These are phyloP conservation scores for Miichthys miiuy DNA, from an alignment of 2,797 vertebrate species.

Conservation along the genomic window DNA sequence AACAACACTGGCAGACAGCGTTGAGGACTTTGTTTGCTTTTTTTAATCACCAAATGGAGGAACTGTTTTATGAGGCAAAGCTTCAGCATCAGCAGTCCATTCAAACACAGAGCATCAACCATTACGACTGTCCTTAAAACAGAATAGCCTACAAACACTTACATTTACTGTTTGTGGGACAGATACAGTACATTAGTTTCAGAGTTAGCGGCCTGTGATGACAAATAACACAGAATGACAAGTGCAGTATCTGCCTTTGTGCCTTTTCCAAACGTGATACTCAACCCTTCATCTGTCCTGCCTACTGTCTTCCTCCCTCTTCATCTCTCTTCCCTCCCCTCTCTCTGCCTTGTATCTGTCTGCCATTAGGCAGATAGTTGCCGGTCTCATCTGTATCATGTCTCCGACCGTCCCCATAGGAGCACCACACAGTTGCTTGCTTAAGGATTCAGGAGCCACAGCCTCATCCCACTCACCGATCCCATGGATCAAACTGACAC, in stretches of 20 bases:
- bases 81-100: constrained; percentile 28
- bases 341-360: constrained; percentile 80
- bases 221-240: constrained; percentile 67
- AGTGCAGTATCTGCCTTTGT: constrained; percentile 63
- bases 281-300: constrained; percentile 74
- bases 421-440: constrained; percentile 77
- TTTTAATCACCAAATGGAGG: constrained; percentile 20
- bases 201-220: constrained; percentile 49
- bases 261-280: constrained; percentile 60
- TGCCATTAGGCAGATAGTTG: constrained; percentile 86
- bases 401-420: constrained; percentile 83
- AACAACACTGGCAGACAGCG: background rate
- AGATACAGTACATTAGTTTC: constrained; percentile 60
- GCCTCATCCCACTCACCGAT: constrained; percentile 78
- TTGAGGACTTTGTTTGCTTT: constrained; percentile 28
- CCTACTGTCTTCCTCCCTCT: constrained; percentile 59
- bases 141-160: constrained; percentile 46
- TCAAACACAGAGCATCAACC: constrained; percentile 44
- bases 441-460: constrained; percentile 86
- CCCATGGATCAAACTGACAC: constrained; percentile 88
- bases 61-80: constrained; percentile 38
- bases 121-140: constrained; percentile 46
- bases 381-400: constrained; percentile 86
- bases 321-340: constrained; percentile 51
- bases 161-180: constrained; percentile 54